Evolutionary conservation across 1,140 invertebrate genomes (phyloP), one percentile per base, ranked within the genome.

Genomic region (Pinna nobilis): DNA sequence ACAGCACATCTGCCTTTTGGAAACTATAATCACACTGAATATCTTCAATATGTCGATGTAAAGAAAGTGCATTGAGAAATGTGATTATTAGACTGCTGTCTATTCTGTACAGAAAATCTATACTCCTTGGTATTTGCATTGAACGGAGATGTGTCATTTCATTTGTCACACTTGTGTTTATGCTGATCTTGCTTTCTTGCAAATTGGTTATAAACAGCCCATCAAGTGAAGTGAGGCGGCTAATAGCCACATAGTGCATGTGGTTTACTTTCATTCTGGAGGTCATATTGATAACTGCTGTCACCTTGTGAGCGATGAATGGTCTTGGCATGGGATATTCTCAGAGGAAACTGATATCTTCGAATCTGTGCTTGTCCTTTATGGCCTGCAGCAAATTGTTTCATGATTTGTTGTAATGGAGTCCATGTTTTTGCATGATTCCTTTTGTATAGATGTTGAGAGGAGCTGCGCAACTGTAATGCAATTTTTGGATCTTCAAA

Each of bases 161-260:
- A 23, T 59, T 35, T 35, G 25, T 30, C 13, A 76, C 66, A 41
- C 23, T 23, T 15, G 55, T 57, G 35, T 65, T 33, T 13, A 76
- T 44, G 33, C 28, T 32, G 35, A 76, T 70, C 53, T 76, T 76
- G 32, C 66, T 32, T 44, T 65, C 66, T 47, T 70, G 33, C 33
- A 70, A 50, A 35, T 76, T 76, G 35, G 64, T 33, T 32, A 70
- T 70, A 28, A 59, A 18, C 9, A 75, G 47, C 23, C 60, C 67
- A 33, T 64, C 51, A 20, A 70, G 35, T 28, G 33, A 61, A 28
- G 33, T 53, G 18, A 67, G 35, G 28, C 71, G 55, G 37, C 71
- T 74, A 9, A 67, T 30, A 49, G 63, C 64, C 25, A 74, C 63
- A 74, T 67, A 74, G 35, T 74, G 71, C 35, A 74, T 67, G 49